A percentile compares a stretch with the other conserved stretches of the same genome.
Conservation (phyloP, 2,113 vertebrate species). For the Baryphthengus martii region DNA sequence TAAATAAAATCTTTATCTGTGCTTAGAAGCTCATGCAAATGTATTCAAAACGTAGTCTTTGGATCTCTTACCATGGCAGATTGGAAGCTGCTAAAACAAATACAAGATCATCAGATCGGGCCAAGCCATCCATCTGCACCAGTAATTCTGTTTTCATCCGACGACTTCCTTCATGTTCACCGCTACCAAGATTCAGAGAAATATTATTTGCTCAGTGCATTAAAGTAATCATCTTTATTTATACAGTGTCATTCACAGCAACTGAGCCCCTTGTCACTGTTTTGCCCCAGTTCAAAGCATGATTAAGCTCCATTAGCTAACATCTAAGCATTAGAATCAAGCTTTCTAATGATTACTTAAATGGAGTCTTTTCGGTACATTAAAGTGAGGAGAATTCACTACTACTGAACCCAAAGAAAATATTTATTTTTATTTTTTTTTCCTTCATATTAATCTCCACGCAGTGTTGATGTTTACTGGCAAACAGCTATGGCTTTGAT, state of each 20-base stretch:
- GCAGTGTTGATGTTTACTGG: neutral
- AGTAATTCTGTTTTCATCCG: constrained; percentile 96
- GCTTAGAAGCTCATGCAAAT: constrained; percentile 66
- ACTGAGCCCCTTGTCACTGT: neutral
- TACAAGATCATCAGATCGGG: constrained; percentile 90
- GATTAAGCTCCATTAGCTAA: constrained; percentile 65
- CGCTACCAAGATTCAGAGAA: constrained; percentile 70
- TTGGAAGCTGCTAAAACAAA: constrained; percentile 98
- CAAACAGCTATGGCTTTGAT: neutral
- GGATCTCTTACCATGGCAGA: constrained; percentile 85
- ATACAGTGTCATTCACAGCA: constrained; percentile 23
- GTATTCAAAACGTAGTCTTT: constrained; percentile 59
- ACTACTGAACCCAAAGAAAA: neutral
- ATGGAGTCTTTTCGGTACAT: constrained; percentile 18
- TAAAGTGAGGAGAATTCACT: constrained; percentile 19
- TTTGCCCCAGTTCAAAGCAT: constrained; percentile 39
- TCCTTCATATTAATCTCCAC: neutral
- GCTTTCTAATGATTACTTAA: constrained; percentile 50
- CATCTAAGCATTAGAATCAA: constrained; percentile 49
- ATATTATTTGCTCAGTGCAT: neutral
- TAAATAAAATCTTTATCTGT: constrained; percentile 63
- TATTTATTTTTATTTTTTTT: neutral
- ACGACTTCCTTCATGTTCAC: constrained; percentile 91
- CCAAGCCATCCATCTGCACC: constrained; percentile 97
- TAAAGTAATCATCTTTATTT: constrained; percentile 28